phyloP scores from a whole-genome alignment of 2,797 vertebrate genomes.

The Gorsachius magnificus region DNA sequence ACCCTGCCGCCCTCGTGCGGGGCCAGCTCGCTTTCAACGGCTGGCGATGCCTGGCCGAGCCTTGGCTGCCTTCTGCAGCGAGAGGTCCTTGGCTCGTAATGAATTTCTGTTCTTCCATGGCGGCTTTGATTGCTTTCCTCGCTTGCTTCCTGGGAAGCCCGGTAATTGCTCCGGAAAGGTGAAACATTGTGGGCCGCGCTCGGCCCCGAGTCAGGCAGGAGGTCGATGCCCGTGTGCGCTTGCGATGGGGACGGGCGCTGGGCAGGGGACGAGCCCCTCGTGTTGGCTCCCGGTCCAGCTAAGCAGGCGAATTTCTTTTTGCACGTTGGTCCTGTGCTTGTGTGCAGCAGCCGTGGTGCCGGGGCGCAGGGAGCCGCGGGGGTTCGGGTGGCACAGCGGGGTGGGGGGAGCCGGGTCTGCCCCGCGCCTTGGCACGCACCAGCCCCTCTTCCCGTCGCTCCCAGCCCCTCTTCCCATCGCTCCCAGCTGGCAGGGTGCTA shows the following conservation, averaged over 20 bases:
- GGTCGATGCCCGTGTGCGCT: fast-evolving
- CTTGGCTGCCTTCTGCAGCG: not conserved
- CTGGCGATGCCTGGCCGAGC: not conserved
- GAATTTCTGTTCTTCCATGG: not conserved
- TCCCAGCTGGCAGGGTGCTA: fast-evolving
- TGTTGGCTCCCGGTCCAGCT: not conserved
- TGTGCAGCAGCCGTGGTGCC: fast-evolving
- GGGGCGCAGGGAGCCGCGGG: fast-evolving
- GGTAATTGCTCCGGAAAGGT: not conserved
- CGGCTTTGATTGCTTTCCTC: not conserved
- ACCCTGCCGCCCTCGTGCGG: fast-evolving
- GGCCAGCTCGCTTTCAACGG: not conserved
- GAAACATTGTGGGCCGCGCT: fast-evolving
- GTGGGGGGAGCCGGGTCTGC: not conserved
- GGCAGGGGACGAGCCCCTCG: fast-evolving
- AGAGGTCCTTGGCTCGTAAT: not conserved
- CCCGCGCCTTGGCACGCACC: fast-evolving
- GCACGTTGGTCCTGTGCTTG: fast-evolving
- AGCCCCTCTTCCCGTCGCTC: fast-evolving
- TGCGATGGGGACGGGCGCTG: not conserved
- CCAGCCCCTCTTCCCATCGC: fast-evolving
- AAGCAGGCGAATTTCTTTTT: not conserved
- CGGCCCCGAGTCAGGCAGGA: not conserved
- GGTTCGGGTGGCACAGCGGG: fast-evolving
- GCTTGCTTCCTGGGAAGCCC: not conserved